Conservation (phyloP, 2,888 invertebrate genomes). For the Philopedon plagiatum region DNA sequence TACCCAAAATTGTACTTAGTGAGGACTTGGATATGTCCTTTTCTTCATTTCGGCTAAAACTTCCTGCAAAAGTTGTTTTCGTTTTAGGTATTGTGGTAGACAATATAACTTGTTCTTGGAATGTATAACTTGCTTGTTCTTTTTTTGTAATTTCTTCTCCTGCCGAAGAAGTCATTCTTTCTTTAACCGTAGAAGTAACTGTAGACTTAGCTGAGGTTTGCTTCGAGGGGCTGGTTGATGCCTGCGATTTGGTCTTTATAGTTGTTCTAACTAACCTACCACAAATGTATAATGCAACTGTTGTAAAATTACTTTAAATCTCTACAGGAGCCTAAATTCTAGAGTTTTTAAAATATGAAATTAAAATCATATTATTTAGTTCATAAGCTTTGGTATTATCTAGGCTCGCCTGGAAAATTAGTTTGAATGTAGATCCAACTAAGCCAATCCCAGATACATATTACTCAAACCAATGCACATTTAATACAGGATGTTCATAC, state of each 20-base stretch:
- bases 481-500: too few species aligned
- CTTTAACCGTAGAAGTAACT: neutral
- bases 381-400: too few species aligned
- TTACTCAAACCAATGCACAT: too few species aligned
- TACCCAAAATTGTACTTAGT: neutral
- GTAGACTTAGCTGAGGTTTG: neutral
- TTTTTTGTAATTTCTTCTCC: neutral
- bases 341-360: too few species aligned
- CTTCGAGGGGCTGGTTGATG: neutral
- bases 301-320: neutral
- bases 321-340: too few species aligned
- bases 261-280: constrained; percentile 37
- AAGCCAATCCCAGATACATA: too few species aligned
- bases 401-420: too few species aligned
- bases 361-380: too few species aligned
- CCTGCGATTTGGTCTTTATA: neutral
- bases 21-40: neutral
- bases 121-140: neutral
- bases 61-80: neutral
- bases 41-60: neutral
- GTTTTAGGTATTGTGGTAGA: neutral
- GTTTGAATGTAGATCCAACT: too few species aligned
- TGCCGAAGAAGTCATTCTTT: neutral
- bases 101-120: neutral
- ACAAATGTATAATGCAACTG: constrained; percentile 10